phyloP scores from a whole-genome alignment of 2,797 vertebrate genomes.

The Oophaga sylvatica region DNA sequence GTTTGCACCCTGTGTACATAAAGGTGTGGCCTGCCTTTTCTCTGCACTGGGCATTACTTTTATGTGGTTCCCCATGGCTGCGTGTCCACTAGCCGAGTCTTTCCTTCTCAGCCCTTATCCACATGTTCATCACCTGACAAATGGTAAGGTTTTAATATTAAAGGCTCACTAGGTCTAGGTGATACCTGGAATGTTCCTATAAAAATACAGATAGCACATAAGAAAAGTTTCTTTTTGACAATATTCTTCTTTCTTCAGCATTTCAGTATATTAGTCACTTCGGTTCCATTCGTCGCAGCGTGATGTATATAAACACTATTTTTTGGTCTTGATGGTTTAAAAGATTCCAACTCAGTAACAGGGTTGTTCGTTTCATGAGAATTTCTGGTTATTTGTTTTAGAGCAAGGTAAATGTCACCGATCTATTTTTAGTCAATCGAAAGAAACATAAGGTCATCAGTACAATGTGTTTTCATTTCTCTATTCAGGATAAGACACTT shows the following conservation, averaged over 20 bases:
- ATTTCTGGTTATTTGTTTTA: constrained; percentile 13
- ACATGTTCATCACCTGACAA: too few species aligned
- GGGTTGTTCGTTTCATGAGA: not conserved
- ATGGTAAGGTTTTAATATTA: too few species aligned
- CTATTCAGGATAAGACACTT: not conserved
- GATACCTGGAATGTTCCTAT: not conserved
- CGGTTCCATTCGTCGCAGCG: not conserved
- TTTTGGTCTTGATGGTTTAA: not conserved
- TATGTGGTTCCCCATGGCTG: too few species aligned
- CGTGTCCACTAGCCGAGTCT: too few species aligned
- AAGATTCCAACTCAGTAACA: not conserved
- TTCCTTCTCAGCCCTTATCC: too few species aligned
- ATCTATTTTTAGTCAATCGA: constrained; percentile 9
- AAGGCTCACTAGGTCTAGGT: not conserved
- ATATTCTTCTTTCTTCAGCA: too few species aligned
- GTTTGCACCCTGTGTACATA: too few species aligned
- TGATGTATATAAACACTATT: not conserved
- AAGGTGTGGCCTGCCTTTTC: too few species aligned
- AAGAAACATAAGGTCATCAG: constrained; percentile 2
- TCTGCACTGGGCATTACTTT: too few species aligned
- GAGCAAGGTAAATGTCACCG: constrained; percentile 22
- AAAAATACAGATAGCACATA: not conserved
- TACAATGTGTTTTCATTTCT: constrained; percentile 9
- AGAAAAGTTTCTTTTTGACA: too few species aligned
- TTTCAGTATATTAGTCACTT: not conserved